Evolutionary conservation across 2,888 invertebrate species (phyloP), one percentile per base, ranked within the genome.

Genomic region (Amblyjoppa proteus): DNA sequence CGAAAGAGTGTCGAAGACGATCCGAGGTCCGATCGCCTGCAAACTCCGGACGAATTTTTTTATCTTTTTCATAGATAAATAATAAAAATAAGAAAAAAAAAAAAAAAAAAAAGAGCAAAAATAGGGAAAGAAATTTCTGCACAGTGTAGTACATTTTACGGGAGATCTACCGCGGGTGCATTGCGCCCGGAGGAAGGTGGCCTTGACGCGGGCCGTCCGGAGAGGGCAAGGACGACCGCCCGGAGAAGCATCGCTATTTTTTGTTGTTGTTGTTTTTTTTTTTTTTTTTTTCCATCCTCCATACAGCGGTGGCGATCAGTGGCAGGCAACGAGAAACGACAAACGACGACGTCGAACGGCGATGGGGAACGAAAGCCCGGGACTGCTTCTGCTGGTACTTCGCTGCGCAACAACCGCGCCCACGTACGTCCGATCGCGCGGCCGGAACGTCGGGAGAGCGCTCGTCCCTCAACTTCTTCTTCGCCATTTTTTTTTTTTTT

Each of bases 201-300:
- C 93, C 93, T 93, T 94, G 93, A 92, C 90, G 93, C 89, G 91
- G 91, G 89, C 90, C 91, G 91, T 89, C 90, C 89, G 89, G 92
- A 90, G 93, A 93, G 93, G 93, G 93, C 94, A 94, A 94, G 94
- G 94, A 91, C 94, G 94, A 93, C 92, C 89, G 92, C 92, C 91
- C 89, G 87, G 89, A 90, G 90, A 88, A 91, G 88, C 89, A 89
- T 86, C 56, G 9, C 53, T 53, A 38, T 64, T 77, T 81, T 84
- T 91, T 91, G 89, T 89, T 91, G 89, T 91, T 89, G 86, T 90
- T 90, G 81, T 89, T 87, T 83, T 16, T 53, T 66, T 25, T 87
- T 83, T 16, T 53, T 66, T 25, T 71, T 20, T 16, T n/a, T 16
- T 66, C 38, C 38, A 80, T 74, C 85, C 75, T 81, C 81, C 84